These are phyloP conservation scores for Torymus auratus DNA, from an alignment of 2,888 invertebrate genomes.

Conservation along the genomic window DNA sequence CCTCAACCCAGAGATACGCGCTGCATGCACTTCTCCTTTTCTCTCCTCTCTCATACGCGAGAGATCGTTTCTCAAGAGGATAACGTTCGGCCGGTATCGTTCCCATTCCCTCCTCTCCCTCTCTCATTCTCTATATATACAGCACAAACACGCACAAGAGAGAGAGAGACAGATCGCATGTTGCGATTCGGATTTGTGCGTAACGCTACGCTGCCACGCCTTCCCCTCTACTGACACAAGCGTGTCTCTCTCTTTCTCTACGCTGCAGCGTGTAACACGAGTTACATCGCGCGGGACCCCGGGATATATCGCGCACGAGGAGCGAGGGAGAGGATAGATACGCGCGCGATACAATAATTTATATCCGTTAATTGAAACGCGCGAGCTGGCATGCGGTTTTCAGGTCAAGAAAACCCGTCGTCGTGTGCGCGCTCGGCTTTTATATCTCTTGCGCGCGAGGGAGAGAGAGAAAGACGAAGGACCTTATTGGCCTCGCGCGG, in stretches of 20 bases:
- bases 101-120: slow-evolving; percentile 31
- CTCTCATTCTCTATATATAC: too few relatives aligned
- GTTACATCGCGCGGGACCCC: neutral
- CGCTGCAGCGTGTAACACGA: slow-evolving; percentile 5
- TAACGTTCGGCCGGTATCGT: slow-evolving; percentile 26
- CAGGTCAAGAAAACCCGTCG: slow-evolving; percentile 65
- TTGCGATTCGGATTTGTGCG: slow-evolving; percentile 44
- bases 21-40: neutral
- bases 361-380: slow-evolving; percentile 61
- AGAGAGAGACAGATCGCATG: slow-evolving; percentile 46
- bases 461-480: slow-evolving; percentile 16
- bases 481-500: slow-evolving; percentile 14
- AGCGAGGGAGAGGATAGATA: slow-evolving; percentile 40
- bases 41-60: neutral
- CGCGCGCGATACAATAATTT: slow-evolving; percentile 45
- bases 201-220: slow-evolving; percentile 49
- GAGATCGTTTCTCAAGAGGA: slow-evolving; percentile 43
- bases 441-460: neutral
- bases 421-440: slow-evolving; percentile 31
- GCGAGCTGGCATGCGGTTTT: slow-evolving; percentile 51
- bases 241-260: neutral
- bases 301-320: neutral
- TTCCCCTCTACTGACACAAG: neutral
- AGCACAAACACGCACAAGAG: slow-evolving; percentile 23
- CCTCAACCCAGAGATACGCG: neutral